phyloP scores from a whole-genome alignment of 2,888 invertebrate genomes.

The Sisyra terminalis region DNA sequence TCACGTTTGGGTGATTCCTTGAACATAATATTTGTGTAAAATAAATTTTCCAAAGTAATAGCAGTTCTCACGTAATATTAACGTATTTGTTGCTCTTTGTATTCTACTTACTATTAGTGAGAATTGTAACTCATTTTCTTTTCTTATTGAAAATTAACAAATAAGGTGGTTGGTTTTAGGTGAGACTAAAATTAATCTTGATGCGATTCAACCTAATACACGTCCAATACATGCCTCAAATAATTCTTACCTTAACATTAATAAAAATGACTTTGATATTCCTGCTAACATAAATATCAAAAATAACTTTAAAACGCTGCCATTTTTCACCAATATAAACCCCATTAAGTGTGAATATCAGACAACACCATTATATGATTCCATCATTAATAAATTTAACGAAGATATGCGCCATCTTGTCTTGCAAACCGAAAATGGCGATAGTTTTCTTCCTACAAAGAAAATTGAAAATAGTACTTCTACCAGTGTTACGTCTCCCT shows the following conservation, averaged over 20 bases:
- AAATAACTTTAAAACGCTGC: constrained; percentile 7
- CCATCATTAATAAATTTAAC: constrained; percentile 7
- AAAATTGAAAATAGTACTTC: not conserved
- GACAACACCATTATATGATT: not conserved
- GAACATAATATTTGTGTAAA: not conserved
- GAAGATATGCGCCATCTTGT: constrained; percentile 8
- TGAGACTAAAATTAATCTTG: not conserved
- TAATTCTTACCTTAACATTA: constrained; percentile 2
- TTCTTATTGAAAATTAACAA: constrained; percentile 3
- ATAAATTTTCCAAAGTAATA: not conserved
- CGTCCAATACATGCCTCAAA: constrained; percentile 3
- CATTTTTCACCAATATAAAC: constrained; percentile 3
- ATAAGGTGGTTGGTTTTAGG: constrained; percentile 7
- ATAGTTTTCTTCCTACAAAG: not conserved
- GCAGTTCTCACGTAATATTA: not conserved
- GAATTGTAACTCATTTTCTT: not conserved
- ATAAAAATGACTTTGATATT: constrained; percentile 8
- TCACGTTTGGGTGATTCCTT: not conserved
- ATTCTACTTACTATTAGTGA: not conserved
- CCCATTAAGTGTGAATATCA: not conserved
- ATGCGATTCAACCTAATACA: constrained; percentile 1
- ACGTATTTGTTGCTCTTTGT: not conserved
- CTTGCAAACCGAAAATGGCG: constrained; percentile 3
- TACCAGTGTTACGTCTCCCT: not conserved
- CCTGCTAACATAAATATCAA: constrained; percentile 8